A percentile compares a stretch with the other conserved stretches of the same genome.
These are phyloP conservation scores for Zoanthus sansibaricus DNA, from an alignment of 92 coral and sea anemone species.

Conservation along the genomic window DNA sequence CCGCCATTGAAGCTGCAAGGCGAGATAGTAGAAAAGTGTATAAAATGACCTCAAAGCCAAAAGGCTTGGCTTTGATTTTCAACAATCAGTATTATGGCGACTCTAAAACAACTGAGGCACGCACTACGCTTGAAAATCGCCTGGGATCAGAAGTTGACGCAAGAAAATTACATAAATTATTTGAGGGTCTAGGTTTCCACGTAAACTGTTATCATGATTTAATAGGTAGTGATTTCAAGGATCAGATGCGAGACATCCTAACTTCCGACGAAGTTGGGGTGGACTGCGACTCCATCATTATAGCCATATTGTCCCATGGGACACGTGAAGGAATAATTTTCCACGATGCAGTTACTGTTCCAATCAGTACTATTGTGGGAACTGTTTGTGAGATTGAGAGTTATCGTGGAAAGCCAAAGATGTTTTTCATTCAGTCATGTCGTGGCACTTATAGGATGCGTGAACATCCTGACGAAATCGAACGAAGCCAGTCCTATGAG, in stretches of 20 bases:
- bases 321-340: constrained; percentile 33
- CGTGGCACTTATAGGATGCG: neutral
- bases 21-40: constrained; percentile 41
- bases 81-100: constrained; percentile 8
- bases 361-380: constrained; percentile 27
- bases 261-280: neutral
- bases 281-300: constrained; percentile 49
- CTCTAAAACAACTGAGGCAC: too few relatives aligned
- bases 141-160: constrained; percentile 39
- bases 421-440: constrained; percentile 59
- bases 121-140: neutral
- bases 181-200: constrained; percentile 52
- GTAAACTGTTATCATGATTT: neutral
- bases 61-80: constrained; percentile 62
- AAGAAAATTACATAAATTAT: constrained; percentile 19
- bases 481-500: neutral
- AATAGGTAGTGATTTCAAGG: neutral
- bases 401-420: constrained; percentile 59
- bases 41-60: constrained; percentile 67
- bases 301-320: constrained; percentile 56
- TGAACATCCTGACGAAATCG: neutral
- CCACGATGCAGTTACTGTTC: constrained; percentile 18
- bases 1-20: constrained; percentile 31
- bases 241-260: neutral
- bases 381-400: constrained; percentile 1